Percentiles rank a stretch among this genome's conserved stretches.
These are phyloP conservation scores for Coelopa pilipes DNA, from an alignment of 2,888 invertebrate species.

Conservation along the genomic window DNA sequence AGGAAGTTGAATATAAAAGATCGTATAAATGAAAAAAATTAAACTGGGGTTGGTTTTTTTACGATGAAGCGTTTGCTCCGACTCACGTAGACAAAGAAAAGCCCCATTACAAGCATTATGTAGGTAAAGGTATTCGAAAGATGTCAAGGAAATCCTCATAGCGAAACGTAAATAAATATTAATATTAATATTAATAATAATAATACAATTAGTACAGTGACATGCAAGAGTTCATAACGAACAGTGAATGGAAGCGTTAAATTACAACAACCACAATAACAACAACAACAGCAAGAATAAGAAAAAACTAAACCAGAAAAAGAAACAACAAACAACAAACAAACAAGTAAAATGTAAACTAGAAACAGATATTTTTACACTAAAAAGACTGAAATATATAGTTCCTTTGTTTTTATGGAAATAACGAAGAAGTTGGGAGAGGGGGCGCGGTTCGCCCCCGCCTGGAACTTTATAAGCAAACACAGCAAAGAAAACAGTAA, in stretches of 20 bases:
- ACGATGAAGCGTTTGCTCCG: too few relatives aligned
- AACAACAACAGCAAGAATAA: constrained; percentile 19
- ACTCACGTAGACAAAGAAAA: too few relatives aligned
- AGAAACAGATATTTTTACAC: constrained; percentile 59
- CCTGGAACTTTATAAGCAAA: constrained; percentile 16
- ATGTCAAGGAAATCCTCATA: too few relatives aligned
- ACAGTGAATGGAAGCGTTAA: constrained; percentile 9
- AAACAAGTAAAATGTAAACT: constrained; percentile 39
- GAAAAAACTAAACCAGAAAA: constrained; percentile 39
- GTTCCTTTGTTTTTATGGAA: constrained; percentile 69
- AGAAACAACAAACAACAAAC: constrained; percentile 39
- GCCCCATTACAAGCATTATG: too few relatives aligned
- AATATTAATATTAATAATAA: too few relatives aligned
- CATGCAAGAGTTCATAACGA: background rate
- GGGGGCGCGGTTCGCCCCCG: too few relatives aligned
- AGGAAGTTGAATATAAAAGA: too few relatives aligned
- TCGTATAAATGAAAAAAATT: too few relatives aligned
- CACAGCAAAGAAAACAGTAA: constrained; percentile 18
- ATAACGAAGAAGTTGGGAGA: constrained; percentile 44
- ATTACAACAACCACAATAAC: constrained; percentile 3
- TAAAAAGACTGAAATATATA: constrained; percentile 68
- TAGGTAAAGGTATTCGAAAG: too few relatives aligned
- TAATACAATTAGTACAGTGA: background rate
- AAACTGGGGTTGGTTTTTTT: too few relatives aligned
- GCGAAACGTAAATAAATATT: too few relatives aligned